Evolutionary conservation across 2,113 vertebrate genomes (phyloP), one percentile per base, ranked within the genome.

Genomic region (Mustelus asterias): DNA sequence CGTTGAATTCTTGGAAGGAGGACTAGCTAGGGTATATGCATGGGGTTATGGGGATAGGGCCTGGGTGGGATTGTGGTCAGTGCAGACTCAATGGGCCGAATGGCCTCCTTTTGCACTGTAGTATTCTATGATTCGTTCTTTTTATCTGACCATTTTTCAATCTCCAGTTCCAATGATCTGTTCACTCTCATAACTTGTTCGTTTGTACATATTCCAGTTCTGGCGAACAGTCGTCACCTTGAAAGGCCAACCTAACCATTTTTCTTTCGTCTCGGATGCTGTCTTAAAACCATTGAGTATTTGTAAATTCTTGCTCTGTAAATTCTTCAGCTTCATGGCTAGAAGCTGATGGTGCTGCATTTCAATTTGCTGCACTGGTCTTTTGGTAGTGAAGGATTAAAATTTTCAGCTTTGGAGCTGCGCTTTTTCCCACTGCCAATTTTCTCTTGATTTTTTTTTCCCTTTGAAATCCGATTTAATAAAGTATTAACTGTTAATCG

Each of bases 401-500:
- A 41, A 26, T 41, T 41, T 41, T 18, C 80, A 41, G 37, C 54
- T 60, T 33, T 90, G 63, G 29, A 90, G 54, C 48, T n/a, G 29
- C 16, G n/a, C 37, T 29, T 14, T 89, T 58, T 89, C 44, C 24
- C 86, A 89, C 44, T 9, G 76, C 83, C 58, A 9, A 83, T 89
- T 54, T 54, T 88, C 7, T 88, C 37, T 80, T n/a, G 37, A 10
- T 41, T 11, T 54, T 11, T 26, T 48, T 89, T 11, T 58, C 11
- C 58, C 29, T 89, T 20, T 94, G 65, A 44, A 60, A 90, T 90
- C 88, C 54, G 85, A 44, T 69, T 94, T 67, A 41, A 37, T 69
- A 41, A 94, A 94, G 63, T 70, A 69, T 94, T 94, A 94, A 94
- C 65, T 44, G 65, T 69, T 94, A 94, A 94, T 94, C 70, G 41